These are phyloP conservation scores for Dasypus novemcinctus DNA, from an alignment of 2,113 vertebrate species.

Conservation along the genomic window DNA sequence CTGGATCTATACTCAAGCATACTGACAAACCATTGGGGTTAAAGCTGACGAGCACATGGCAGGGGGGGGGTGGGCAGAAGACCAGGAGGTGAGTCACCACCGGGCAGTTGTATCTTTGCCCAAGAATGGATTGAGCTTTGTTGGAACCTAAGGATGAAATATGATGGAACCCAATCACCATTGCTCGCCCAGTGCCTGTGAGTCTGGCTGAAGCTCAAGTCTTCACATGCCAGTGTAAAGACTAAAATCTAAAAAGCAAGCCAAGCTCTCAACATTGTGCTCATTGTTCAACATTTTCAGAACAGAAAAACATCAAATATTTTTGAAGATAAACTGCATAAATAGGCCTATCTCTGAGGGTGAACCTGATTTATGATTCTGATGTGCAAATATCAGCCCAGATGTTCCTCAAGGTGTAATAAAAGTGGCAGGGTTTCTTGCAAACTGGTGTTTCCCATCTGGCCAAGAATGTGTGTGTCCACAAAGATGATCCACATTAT, in stretches of 20 bases:
- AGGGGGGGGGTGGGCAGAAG: background rate
- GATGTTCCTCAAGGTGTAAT: slow-evolving; percentile 75
- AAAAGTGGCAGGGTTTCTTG: slow-evolving; percentile 67
- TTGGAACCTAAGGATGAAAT: background rate
- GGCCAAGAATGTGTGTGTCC: slow-evolving; percentile 74
- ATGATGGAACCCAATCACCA: background rate
- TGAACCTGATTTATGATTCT: slow-evolving; percentile 69
- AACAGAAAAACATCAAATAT: background rate
- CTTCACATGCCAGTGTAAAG: background rate
- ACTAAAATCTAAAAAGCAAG: slow-evolving; percentile 44
- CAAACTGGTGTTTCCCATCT: slow-evolving; percentile 69
- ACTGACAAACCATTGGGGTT: background rate
- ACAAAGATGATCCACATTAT: slow-evolving; percentile 78
- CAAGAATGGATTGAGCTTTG: background rate
- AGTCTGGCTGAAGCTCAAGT: background rate
- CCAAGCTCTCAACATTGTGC: background rate
- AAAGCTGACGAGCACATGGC: background rate
- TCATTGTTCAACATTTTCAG: background rate
- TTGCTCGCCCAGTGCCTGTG: background rate
- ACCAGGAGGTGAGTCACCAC: background rate
- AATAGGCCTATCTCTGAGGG: slow-evolving; percentile 36
- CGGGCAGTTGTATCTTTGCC: background rate
- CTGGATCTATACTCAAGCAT: background rate
- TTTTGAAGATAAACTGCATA: slow-evolving; percentile 32
- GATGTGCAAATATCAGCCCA: slow-evolving; percentile 58